Evolutionary conservation across 64 coral and sea anemone genomes (phyloP), one percentile per base, ranked within the genome.

Genomic region (Anthopleura sola): DNA sequence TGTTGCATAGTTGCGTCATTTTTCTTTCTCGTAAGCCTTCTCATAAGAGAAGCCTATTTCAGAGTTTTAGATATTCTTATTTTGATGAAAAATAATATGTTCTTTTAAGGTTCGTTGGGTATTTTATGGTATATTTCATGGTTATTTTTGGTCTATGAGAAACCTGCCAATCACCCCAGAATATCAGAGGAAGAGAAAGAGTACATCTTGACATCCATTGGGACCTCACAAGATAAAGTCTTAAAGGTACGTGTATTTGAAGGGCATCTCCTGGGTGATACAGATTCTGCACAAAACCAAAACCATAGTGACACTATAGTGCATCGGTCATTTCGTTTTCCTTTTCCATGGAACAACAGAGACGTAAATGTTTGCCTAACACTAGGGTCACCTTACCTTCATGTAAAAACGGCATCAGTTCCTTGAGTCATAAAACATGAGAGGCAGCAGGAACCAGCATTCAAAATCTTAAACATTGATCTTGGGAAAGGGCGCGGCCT

Each of bases 111-210:
- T 68, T 21, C 32, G 54, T 38, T 91, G 5, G 95, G 95, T 68
- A 55, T 93, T 44, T 3, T 93, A 13, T 98, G 95, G 95, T 91
- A 90, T 55, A 55, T 93, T 28, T 60, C 74, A 14, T 98, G 95
- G 95, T 49, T 89, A 29, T 37, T 85, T 3, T 91, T 93, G 40
- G 82, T 84, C 60, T 62, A 93, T 34, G 91, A 98, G 16, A 98
- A 86, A 55, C 92, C 95, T 13, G 64, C 88, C 54, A 81, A 74
- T 53, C 91, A 98, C 46, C 95, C 95, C 21, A 91, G 88, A 84
- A 98, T 98, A 93, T 91, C 91, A 26, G 20, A 26, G 3, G 80
- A 86, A 20, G 95, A 98, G 31, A 85, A 53, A 68, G 89, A 98
- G 11, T 98, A 94, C 54, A 98, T 98, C 44, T n/a, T 88, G 54